These are phyloP conservation scores for Lycocorax pyrrhopterus DNA, from an alignment of 2,113 vertebrate species.

Conservation along the genomic window DNA sequence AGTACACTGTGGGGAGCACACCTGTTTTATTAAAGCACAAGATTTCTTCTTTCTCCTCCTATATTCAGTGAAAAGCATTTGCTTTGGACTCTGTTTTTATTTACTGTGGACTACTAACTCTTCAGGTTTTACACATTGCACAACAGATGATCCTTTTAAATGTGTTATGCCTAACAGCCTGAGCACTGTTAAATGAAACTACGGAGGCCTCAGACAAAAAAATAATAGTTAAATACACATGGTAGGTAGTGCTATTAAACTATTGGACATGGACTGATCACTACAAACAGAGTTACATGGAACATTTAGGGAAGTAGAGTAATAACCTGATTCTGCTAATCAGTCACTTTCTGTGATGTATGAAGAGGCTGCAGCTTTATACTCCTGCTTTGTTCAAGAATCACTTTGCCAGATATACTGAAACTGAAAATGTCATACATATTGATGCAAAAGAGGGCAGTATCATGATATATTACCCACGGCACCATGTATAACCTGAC, in stretches of 20 bases:
- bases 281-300: not conserved
- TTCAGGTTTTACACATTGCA: not conserved
- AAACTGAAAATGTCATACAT: not conserved
- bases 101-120: not conserved
- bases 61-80: not conserved
- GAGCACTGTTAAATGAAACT: not conserved
- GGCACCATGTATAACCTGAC: not conserved
- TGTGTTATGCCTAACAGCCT: not conserved
- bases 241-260: not conserved
- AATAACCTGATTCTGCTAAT: not conserved
- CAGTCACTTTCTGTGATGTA: not conserved
- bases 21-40: not conserved
- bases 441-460: not conserved
- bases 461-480: not conserved
- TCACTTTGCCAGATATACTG: not conserved
- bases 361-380: not conserved
- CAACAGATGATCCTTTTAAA: not conserved
- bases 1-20: not conserved
- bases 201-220: not conserved
- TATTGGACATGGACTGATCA: not conserved
- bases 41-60: not conserved
- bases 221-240: not conserved
- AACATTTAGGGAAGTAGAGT: not conserved
- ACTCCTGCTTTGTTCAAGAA: not conserved
- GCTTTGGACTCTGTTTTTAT: not conserved